Evolutionary conservation across 2,113 vertebrate species (phyloP).

Genomic region (Neodontobutis hainanensis): DNA sequence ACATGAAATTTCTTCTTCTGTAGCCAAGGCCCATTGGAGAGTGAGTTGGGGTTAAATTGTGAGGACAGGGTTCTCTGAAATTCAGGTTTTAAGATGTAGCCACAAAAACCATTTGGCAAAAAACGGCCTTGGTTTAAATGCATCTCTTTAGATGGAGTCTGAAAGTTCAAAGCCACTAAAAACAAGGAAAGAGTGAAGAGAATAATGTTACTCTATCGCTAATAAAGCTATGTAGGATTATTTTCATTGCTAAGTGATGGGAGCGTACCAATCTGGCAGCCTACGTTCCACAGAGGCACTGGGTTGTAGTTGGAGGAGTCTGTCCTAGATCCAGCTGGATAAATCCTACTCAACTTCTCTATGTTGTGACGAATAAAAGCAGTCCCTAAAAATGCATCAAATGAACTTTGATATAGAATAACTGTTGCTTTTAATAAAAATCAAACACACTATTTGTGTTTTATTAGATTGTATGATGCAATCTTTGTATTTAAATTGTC

Average conservation of each 20-base stretch:
- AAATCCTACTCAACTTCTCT: slow-evolving; percentile 90
- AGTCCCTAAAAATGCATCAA: slow-evolving; percentile 70
- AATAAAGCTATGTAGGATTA: neutral
- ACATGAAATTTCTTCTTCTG: slow-evolving; percentile 81
- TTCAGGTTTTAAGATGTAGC: slow-evolving; percentile 91
- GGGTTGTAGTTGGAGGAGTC: slow-evolving; percentile 96
- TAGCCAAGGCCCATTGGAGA: slow-evolving; percentile 81
- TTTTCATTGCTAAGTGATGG: rapidly evolving
- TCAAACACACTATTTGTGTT: neutral
- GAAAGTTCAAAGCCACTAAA: slow-evolving; percentile 96
- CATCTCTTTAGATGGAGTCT: slow-evolving; percentile 90
- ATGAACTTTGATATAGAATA: neutral
- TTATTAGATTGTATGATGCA: too few relatives aligned
- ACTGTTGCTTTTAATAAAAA: neutral
- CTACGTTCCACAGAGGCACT: slow-evolving; percentile 89
- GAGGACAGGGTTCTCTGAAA: slow-evolving; percentile 84
- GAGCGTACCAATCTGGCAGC: slow-evolving; percentile 92
- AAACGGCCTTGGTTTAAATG: slow-evolving; percentile 92
- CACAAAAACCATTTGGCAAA: slow-evolving; percentile 85
- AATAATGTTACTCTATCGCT: neutral
- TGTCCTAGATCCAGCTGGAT: slow-evolving; percentile 90
- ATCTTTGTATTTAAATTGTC: too few relatives aligned
- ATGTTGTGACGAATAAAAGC: slow-evolving; percentile 86
- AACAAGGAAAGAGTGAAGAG: neutral
- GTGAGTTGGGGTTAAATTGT: slow-evolving; percentile 83